Conservation (phyloP, 2,888 invertebrate genomes). For the Isoperla grammatica region DNA sequence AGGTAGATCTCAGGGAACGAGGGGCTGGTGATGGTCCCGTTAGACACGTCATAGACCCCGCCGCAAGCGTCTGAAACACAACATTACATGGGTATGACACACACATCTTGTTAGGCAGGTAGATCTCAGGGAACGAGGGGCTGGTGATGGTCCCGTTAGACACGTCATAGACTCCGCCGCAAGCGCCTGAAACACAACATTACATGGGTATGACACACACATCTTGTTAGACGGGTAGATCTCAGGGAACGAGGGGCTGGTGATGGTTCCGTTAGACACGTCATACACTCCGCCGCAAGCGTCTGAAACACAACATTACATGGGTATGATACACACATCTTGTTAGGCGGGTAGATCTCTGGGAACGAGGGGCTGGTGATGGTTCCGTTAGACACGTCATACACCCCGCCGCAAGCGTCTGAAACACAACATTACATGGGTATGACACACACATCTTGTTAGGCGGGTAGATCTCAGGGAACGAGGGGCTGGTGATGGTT, state of each 20-base stretch:
- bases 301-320: conserved; percentile 52
- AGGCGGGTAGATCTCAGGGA: conserved; percentile 89
- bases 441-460: conserved; percentile 95
- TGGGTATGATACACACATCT: conserved; percentile 95
- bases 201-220: conserved; percentile 76
- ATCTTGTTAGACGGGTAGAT: conserved; percentile 91
- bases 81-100: conserved; percentile 56
- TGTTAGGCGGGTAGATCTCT: conserved; percentile 87
- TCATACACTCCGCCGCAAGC: conserved; percentile 94
- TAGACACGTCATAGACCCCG: conserved; percentile 78
- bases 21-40: conserved; percentile 93
- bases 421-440: conserved; percentile 32
- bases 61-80: conserved; percentile 83
- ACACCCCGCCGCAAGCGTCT: conserved; percentile 96
- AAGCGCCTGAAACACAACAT: conserved; percentile 67
- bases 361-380: conserved; percentile 96
- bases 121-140: conserved; percentile 92
- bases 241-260: conserved; percentile 94
- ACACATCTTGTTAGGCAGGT: conserved; percentile 93
- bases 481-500: conserved; percentile 92
- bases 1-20: conserved; percentile 95
- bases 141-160: conserved; percentile 92
- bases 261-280: conserved; percentile 85
- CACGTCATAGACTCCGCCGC: conserved; percentile 85
- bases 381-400: conserved; percentile 84